These are phyloP conservation scores for Phodopus roborovskii DNA, from an alignment of 2,113 vertebrate species.

Conservation along the genomic window DNA sequence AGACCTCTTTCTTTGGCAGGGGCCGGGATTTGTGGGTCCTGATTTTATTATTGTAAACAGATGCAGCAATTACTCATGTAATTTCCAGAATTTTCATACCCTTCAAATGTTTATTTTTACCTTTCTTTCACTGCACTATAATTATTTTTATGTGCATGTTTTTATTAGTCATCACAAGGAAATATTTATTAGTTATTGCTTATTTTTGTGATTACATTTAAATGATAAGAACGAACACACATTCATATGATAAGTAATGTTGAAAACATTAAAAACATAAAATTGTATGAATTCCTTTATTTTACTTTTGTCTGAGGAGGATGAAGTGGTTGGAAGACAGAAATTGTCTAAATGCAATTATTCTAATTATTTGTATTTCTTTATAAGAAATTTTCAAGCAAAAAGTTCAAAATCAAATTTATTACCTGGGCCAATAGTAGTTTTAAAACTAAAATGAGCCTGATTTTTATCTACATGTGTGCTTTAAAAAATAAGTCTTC, in stretches of 20 bases:
- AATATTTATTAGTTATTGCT: background rate
- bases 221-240: background rate
- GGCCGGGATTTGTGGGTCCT: no score
- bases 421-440: background rate
- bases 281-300: background rate
- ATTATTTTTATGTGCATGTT: background rate
- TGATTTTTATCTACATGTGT: constrained; percentile 29
- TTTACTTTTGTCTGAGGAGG: constrained; percentile 10
- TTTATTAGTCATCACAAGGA: background rate
- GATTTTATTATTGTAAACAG: background rate
- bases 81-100: background rate
- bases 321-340: background rate
- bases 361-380: background rate
- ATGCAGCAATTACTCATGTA: background rate
- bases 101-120: background rate
- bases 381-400: constrained; percentile 24
- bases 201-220: constrained; percentile 26
- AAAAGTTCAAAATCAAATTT: constrained; percentile 48
- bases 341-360: background rate
- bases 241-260: background rate
- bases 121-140: background rate
- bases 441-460: constrained; percentile 2
- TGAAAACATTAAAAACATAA: background rate
- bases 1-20: no score
- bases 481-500: constrained; percentile 46